phyloP scores from a whole-genome alignment of 1,140 invertebrate genomes.

The Physella acuta region DNA sequence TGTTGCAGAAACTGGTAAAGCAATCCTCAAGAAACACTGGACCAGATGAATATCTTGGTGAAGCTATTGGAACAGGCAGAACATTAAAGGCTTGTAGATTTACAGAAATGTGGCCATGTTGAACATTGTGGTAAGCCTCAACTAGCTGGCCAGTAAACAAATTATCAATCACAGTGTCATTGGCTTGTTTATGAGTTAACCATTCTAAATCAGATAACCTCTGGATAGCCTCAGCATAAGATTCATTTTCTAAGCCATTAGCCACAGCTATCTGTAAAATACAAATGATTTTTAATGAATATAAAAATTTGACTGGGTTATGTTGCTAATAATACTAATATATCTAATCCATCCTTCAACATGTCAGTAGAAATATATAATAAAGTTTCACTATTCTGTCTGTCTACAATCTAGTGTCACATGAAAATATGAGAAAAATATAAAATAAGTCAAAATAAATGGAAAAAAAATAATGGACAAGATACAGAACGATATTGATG shows the following conservation, averaged over 20 bases:
- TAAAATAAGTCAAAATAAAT: too few relatives aligned
- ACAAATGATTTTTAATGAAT: slow-evolving; percentile 12
- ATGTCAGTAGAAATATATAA: too few relatives aligned
- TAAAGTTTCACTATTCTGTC: too few relatives aligned
- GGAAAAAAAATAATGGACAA: too few relatives aligned
- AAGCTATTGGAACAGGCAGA: slow-evolving; percentile 53
- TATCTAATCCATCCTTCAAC: too few relatives aligned
- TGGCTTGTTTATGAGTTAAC: slow-evolving; percentile 53
- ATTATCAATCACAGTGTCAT: slow-evolving; percentile 52
- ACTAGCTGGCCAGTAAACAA: slow-evolving; percentile 56
- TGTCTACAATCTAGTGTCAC: too few relatives aligned
- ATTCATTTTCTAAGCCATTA: slow-evolving; percentile 52
- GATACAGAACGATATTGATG: too few relatives aligned
- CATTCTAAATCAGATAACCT: slow-evolving; percentile 56
- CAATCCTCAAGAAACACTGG: slow-evolving; percentile 50
- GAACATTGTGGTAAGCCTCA: slow-evolving; percentile 49
- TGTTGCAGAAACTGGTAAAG: slow-evolving; percentile 52
- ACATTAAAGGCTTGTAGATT: slow-evolving; percentile 55
- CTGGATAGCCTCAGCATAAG: slow-evolving; percentile 57
- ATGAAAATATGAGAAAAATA: too few relatives aligned
- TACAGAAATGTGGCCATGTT: slow-evolving; percentile 52
- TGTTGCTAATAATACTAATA: too few relatives aligned
- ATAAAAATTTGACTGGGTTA: too few relatives aligned
- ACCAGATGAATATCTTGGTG: slow-evolving; percentile 40
- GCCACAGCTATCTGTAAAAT: slow-evolving; percentile 51